A percentile compares a stretch with the other conserved stretches of the same genome.
phyloP scores from a whole-genome alignment of 1,140 invertebrate genomes.

The Onthophagus taurus region DNA sequence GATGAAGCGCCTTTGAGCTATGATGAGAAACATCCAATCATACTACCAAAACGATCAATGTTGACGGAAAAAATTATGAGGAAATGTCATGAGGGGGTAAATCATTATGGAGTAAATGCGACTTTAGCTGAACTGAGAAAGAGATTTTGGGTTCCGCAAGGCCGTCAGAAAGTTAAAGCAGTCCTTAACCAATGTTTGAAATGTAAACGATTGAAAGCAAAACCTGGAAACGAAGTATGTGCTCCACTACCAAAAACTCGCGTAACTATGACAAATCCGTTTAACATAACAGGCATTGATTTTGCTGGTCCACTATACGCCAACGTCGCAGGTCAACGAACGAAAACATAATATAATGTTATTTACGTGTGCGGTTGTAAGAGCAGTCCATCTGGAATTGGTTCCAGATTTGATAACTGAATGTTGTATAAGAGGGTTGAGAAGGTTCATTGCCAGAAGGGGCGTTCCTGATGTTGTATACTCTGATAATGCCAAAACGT shows the following conservation, averaged over 20 bases:
- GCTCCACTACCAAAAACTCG: slow-evolving; percentile 16
- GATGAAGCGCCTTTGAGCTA: neutral
- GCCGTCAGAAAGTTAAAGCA: neutral
- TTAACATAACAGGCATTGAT: slow-evolving; percentile 24
- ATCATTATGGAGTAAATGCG: neutral
- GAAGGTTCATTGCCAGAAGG: slow-evolving; percentile 3
- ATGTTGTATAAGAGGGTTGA: neutral
- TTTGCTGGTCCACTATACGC: slow-evolving; percentile 25
- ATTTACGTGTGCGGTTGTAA: slow-evolving; percentile 19
- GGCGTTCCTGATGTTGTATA: slow-evolving; percentile 4
- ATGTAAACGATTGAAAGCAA: slow-evolving; percentile 12
- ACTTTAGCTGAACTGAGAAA: neutral
- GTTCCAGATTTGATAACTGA: neutral
- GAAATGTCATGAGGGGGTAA: neutral
- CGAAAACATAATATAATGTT: slow-evolving; percentile 28
- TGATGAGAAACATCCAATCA: neutral
- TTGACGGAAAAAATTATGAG: neutral
- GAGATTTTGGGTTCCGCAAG: neutral
- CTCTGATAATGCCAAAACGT: too few relatives aligned
- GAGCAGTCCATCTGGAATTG: slow-evolving; percentile 11
- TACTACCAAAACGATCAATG: slow-evolving; percentile 1
- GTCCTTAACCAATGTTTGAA: slow-evolving; percentile 13
- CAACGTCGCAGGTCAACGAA: neutral
- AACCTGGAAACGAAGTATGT: slow-evolving; percentile 1
- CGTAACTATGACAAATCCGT: slow-evolving; percentile 20